Conservation (phyloP, 2,797 vertebrate genomes). For the Tragopan temminckii region DNA sequence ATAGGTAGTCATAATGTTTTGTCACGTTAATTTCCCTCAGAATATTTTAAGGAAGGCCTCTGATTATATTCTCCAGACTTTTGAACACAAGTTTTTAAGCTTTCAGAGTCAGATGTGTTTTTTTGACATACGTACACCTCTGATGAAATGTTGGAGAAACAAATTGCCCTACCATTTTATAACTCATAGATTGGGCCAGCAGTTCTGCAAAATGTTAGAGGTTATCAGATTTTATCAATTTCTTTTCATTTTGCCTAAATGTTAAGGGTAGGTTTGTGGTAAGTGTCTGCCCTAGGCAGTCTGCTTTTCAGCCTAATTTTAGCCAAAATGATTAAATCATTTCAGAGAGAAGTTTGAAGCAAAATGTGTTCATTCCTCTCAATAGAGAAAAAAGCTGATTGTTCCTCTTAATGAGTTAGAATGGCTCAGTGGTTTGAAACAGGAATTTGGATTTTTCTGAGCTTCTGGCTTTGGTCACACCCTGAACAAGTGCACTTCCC, state of each 20-base stretch:
- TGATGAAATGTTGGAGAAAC: not conserved
- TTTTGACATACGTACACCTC: too few relatives aligned
- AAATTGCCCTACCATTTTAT: rapidly evolving
- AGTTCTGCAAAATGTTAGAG: not conserved
- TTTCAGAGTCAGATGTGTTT: not conserved
- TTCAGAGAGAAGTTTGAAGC: not conserved
- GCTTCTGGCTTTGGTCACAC: not conserved
- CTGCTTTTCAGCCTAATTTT: not conserved
- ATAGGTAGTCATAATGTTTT: rapidly evolving
- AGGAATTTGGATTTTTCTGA: not conserved
- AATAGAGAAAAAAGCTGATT: not conserved
- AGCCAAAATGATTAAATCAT: not conserved
- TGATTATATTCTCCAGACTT: not conserved
- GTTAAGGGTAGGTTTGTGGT: not conserved
- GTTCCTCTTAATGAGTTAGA: rapidly evolving
- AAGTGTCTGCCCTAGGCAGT: not conserved
- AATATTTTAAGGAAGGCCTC: not conserved
- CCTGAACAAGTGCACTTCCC: too few relatives aligned
- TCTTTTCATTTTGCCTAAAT: not conserved
- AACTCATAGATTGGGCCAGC: not conserved
- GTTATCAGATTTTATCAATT: rapidly evolving
- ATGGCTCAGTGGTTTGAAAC: not conserved
- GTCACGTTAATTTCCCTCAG: not conserved
- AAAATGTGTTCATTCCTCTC: not conserved
- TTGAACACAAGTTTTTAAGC: not conserved